A percentile compares a stretch with the other conserved stretches of the same genome.
Conservation (phyloP, 2,113 vertebrate genomes). For the Takifugu bimaculatus region DNA sequence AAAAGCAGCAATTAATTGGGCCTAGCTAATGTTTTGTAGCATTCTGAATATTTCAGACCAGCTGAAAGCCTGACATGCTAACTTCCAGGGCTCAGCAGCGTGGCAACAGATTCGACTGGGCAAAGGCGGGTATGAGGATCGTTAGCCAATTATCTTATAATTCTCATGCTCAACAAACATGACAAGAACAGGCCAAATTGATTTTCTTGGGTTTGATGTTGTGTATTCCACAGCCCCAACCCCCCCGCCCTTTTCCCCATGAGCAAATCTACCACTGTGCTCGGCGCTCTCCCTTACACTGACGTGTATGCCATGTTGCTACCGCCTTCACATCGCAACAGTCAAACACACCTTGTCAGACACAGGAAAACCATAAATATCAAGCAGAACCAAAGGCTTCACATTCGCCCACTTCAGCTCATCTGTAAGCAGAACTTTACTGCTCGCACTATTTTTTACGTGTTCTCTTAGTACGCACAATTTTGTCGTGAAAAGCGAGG, state of each 20-base stretch:
- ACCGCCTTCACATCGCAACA: neutral
- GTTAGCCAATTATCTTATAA: conserved; percentile 70
- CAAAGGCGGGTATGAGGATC: conserved; percentile 48
- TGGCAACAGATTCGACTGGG: conserved; percentile 46
- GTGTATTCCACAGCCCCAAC: conserved; percentile 21
- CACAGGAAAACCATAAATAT: too few species aligned
- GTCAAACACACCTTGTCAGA: too few species aligned
- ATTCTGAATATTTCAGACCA: conserved; percentile 16
- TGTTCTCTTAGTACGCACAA: too few species aligned
- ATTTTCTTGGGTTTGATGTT: conserved; percentile 63
- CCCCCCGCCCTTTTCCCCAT: conserved; percentile 6
- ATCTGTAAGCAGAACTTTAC: too few species aligned
- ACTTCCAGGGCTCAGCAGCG: conserved; percentile 20
- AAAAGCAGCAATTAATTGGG: too few species aligned
- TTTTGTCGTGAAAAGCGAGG: too few species aligned
- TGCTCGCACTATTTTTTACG: too few species aligned
- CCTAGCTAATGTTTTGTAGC: neutral
- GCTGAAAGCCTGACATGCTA: conserved; percentile 28
- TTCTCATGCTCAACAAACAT: conserved; percentile 52
- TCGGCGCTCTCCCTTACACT: conserved; percentile 21
- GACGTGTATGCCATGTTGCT: conserved; percentile 2
- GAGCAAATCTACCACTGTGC: conserved; percentile 17
- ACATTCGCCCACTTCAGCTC: too few species aligned
- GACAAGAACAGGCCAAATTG: conserved; percentile 52
- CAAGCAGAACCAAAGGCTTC: too few species aligned